These are phyloP conservation scores for Melanchra persicariae DNA, from an alignment of 2,888 invertebrate genomes.

Conservation along the genomic window DNA sequence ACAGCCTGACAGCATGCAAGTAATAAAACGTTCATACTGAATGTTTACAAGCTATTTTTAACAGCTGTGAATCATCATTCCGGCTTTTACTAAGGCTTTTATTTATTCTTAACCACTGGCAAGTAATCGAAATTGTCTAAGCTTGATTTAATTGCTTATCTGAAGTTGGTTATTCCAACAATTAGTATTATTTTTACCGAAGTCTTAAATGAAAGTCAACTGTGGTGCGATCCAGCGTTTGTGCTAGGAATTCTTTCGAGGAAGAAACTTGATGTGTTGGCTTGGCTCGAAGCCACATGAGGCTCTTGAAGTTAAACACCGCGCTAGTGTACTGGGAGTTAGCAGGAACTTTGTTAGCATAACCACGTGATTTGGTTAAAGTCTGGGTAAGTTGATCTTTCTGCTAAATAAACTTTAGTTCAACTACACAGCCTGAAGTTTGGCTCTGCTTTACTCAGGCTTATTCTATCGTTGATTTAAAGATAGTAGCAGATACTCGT, in stretches of 20 bases:
- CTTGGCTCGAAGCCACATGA: conserved; percentile 38
- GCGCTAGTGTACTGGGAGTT: conserved; percentile 24
- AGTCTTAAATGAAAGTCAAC: conserved; percentile 2
- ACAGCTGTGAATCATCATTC: not conserved
- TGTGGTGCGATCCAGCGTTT: not conserved
- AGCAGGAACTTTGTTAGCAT: conserved; percentile 15
- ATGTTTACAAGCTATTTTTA: conserved; percentile 5
- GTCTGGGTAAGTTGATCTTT: conserved; percentile 5
- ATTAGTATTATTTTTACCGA: not conserved
- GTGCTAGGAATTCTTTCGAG: conserved; percentile 7
- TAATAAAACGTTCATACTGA: conserved; percentile 34
- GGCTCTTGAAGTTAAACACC: conserved; percentile 25
- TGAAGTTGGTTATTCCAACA: not conserved
- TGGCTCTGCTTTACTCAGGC: not conserved
- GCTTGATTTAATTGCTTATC: not conserved
- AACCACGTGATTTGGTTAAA: conserved; percentile 19
- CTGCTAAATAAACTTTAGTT: conserved; percentile 29
- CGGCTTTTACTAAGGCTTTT: not conserved
- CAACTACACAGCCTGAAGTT: conserved; percentile 21
- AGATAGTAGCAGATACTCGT: conserved; percentile 2
- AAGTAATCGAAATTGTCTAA: conserved; percentile 1
- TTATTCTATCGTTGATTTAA: conserved; percentile 8
- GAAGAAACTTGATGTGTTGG: conserved; percentile 34
- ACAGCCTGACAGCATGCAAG: conserved; percentile 20
- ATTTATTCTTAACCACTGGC: not conserved